phyloP scores from a whole-genome alignment of 2,797 vertebrate species.

The Poecilia gillii region DNA sequence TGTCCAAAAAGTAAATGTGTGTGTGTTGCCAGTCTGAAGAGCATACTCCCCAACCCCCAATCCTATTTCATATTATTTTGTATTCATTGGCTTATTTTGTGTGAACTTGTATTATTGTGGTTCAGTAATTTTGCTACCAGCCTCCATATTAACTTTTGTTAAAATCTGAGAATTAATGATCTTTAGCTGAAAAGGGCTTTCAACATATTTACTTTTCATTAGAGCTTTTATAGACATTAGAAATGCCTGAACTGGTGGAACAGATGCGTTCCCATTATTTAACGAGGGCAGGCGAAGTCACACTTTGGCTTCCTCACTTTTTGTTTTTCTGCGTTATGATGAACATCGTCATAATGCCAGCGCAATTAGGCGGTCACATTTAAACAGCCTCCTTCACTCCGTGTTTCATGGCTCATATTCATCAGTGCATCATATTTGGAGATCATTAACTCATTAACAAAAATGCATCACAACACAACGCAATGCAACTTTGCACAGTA shows the following conservation, averaged over 20 bases:
- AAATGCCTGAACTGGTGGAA: not conserved
- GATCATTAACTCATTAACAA: slow-evolving; percentile 4
- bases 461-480: not conserved
- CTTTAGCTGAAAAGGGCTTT: not conserved
- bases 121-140: not conserved
- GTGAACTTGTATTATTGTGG: not conserved
- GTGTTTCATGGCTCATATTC: not conserved
- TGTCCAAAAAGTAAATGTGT: slow-evolving; percentile 24
- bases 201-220: not conserved
- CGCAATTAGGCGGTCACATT: not conserved
- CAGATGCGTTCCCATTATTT: not conserved
- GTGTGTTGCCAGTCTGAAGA: not conserved
- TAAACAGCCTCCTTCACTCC: not conserved
- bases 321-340: not conserved
- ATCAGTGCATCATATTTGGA: not conserved
- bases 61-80: not conserved
- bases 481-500: slow-evolving; percentile 4
- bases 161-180: not conserved
- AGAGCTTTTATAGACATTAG: not conserved
- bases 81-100: not conserved
- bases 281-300: not conserved
- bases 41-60: not conserved
- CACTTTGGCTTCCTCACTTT: not conserved
- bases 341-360: not conserved
- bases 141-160: not conserved